Base-by-base conservation (phyloP, 2,888 invertebrate genomes). In the Ryuthela nishihirai region DNA sequence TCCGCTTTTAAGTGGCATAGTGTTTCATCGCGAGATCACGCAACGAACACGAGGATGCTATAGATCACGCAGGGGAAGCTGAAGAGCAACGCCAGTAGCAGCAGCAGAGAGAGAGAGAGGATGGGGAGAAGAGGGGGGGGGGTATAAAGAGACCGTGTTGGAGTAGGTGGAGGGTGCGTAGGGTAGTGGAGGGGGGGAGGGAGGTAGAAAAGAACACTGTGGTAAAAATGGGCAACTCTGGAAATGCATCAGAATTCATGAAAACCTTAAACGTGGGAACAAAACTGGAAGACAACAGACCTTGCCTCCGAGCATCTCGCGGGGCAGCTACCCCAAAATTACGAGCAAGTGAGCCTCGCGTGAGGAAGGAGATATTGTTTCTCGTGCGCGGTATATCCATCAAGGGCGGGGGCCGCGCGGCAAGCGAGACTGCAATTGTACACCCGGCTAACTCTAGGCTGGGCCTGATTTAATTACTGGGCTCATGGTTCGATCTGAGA, bases 231-330 rank as follows among this genome's bases (percentile, higher is more conserved):
- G 56, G n/a, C n/a, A n/a, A n/a, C n/a, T n/a, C n/a, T n/a, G n/a
- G n/a, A n/a, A n/a, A n/a, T 36, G 56, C 56, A 58, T 58, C 46
- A 58, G 56, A 58, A 58, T 58, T 58, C 56, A 58, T 58, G 56
- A 58, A 58, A 58, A 58, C 41, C 56, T 52, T 58, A 52, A 58
- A 58, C 52, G 56, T 58, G 56, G 56, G 56, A 58, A 52, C 52
- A 36, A 35, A 36, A 46, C 47, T 25, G 52, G 42, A 42, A 58
- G 56, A 52, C 56, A 58, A 58, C 56, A 52, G 56, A 52, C 56
- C 52, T 50, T 25, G 35, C 45, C 45, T 34, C 29, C 50, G 46
- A 45, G 50, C 41, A 34, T 46, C 41, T 35, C 44, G 32, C 26
- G 53, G 42, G 40, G 45, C 44, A 39, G n/a, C n/a, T n/a, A n/a